Evolutionary conservation across 2,797 vertebrate species (phyloP).

Genomic region (Xiphophorus birchmanni): DNA sequence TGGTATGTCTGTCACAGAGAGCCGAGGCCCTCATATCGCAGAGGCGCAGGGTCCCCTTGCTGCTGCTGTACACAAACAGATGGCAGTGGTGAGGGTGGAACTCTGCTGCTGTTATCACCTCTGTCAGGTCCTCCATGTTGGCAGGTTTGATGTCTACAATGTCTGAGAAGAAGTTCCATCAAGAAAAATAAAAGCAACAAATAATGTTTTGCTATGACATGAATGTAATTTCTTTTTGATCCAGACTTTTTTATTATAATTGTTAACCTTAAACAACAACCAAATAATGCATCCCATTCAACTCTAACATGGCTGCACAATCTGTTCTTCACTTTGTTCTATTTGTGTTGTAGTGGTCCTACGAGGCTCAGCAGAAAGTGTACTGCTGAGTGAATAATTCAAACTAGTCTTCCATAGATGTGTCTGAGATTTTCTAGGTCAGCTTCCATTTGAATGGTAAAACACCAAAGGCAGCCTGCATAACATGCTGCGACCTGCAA

Average conservation of each 20-base stretch:
- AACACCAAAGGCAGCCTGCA: slow-evolving; percentile 36
- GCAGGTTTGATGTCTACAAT: slow-evolving; percentile 99
- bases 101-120: slow-evolving; percentile 97
- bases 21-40: slow-evolving; percentile 97
- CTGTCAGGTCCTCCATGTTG: slow-evolving; percentile 99
- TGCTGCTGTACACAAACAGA: slow-evolving; percentile 98
- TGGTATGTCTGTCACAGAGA: slow-evolving; percentile 94
- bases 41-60: slow-evolving; percentile 95
- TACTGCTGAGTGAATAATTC: slow-evolving; percentile 80
- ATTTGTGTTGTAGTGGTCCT: slow-evolving; percentile 65
- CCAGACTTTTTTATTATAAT: not conserved
- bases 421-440: slow-evolving; percentile 80
- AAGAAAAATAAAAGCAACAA: slow-evolving; percentile 68
- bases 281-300: slow-evolving; percentile 15
- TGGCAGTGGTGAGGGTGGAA: slow-evolving; percentile 98
- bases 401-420: slow-evolving; percentile 74
- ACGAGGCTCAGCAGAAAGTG: slow-evolving; percentile 71
- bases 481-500: slow-evolving; percentile 16
- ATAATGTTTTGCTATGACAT: not conserved
- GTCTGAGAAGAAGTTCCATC: slow-evolving; percentile 81
- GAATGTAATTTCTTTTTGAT: not conserved
- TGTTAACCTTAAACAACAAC: slow-evolving; percentile 12
- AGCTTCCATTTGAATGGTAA: slow-evolving; percentile 69
- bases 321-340: slow-evolving; percentile 61
- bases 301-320: slow-evolving; percentile 33